Conservation (phyloP, 2,888 invertebrate genomes). For the Scaptomyza flava region DNA sequence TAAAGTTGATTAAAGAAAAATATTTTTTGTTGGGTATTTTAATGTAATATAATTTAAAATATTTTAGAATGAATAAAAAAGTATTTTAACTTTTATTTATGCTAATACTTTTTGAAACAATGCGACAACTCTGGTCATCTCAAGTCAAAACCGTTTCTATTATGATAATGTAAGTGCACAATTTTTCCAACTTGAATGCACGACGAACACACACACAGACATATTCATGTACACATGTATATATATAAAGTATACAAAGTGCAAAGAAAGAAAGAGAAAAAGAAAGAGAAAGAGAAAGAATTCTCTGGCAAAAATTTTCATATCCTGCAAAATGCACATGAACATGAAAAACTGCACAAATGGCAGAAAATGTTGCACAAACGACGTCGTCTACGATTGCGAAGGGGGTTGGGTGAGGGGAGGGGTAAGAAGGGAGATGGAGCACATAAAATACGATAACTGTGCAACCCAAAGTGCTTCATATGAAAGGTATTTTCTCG, state of each 20-base stretch:
- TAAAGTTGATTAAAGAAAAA: too few species aligned
- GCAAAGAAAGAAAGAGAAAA: conserved; percentile 1
- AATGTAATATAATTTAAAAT: too few species aligned
- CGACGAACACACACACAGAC: conserved; percentile 30
- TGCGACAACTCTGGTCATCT: conserved; percentile 62
- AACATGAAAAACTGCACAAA: conserved; percentile 80
- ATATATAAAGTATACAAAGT: conserved; percentile 15
- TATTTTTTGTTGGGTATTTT: too few species aligned
- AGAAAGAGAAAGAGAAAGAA: background rate
- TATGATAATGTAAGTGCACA: conserved; percentile 81
- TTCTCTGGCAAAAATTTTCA: conserved; percentile 74
- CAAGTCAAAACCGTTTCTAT: conserved; percentile 76
- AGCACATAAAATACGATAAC: conserved; percentile 77
- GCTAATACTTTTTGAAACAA: background rate
- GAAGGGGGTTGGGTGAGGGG: too few species aligned
- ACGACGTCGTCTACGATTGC: conserved; percentile 43
- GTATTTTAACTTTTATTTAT: background rate
- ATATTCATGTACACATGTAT: conserved; percentile 15
- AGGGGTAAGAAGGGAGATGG: too few species aligned
- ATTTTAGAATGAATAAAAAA: too few species aligned
- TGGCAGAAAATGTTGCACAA: conserved; percentile 78
- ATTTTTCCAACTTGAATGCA: conserved; percentile 72
- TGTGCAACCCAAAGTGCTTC: conserved; percentile 73
- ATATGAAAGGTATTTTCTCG: conserved; percentile 74
- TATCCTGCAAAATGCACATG: conserved; percentile 70